A percentile compares a stretch with the other conserved stretches of the same genome.
Evolutionary conservation across 2,113 vertebrate species (phyloP).

Genomic region (Enhydra lutris): DNA sequence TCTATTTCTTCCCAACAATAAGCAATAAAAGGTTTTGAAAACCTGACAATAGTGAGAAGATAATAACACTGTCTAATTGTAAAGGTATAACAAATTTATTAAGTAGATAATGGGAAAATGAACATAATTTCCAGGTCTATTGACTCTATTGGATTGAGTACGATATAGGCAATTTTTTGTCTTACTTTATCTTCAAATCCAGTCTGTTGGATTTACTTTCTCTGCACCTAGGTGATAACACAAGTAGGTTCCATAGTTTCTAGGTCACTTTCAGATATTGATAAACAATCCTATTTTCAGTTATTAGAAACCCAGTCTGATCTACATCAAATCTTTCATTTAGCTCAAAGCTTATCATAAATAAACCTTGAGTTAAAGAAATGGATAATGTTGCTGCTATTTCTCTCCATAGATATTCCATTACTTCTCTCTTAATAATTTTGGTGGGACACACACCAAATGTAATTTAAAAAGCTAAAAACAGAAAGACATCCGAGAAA

Average conservation of each 20-base stretch:
- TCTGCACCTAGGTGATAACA: neutral
- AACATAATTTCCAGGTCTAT: neutral
- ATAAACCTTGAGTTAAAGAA: neutral
- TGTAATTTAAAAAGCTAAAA: neutral
- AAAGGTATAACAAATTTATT: neutral
- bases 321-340: neutral
- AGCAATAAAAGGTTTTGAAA: neutral
- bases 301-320: neutral
- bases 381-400: neutral
- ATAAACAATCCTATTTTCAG: neutral
- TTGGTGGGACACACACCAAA: neutral
- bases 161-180: neutral
- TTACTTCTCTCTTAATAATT: neutral
- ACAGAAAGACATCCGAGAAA: neutral
- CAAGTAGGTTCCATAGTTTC: neutral
- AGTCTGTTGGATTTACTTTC: neutral
- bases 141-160: neutral
- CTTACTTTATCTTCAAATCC: neutral
- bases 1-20: neutral
- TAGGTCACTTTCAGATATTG: neutral
- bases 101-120: neutral
- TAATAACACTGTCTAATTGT: neutral
- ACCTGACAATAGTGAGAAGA: neutral
- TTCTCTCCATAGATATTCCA: neutral
- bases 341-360: neutral